Conservation (phyloP, 2,113 vertebrate species). For the Scatophagus argus region DNA sequence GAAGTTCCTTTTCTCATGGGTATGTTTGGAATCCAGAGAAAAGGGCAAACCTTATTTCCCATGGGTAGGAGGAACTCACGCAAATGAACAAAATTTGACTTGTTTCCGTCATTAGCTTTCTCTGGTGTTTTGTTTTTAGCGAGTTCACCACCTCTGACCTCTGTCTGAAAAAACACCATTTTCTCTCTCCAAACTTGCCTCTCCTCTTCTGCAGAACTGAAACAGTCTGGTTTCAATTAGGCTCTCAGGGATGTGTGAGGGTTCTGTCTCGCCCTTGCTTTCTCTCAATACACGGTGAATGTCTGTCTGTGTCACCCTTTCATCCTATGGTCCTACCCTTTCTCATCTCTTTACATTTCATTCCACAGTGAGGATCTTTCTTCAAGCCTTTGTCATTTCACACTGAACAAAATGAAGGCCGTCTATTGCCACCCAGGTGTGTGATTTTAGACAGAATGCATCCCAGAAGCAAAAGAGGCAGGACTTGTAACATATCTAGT, state of each 20-base stretch:
- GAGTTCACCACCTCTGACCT: constrained; percentile 25
- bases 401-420: no score
- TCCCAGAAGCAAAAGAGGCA: no score
- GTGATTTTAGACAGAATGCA: no score
- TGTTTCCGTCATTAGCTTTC: background rate
- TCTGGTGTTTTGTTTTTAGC: constrained; percentile 17
- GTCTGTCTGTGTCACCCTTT: constrained; percentile 18
- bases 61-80: background rate
- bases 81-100: background rate
- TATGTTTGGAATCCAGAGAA: background rate
- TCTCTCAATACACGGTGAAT: constrained; percentile 9
- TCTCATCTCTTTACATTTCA: constrained; percentile 30
- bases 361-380: no score
- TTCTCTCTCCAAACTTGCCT: constrained; percentile 10
- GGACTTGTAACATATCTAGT: no score
- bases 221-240: constrained; percentile 75
- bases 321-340: constrained; percentile 3
- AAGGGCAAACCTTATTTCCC: background rate
- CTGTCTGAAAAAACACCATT: constrained; percentile 12
- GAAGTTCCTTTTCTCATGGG: background rate
- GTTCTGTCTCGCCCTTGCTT: constrained; percentile 15
- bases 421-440: no score
- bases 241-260: constrained; percentile 54
- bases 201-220: constrained; percentile 39
- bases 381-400: no score